These are phyloP conservation scores for Parapristionchus giblindavisi DNA, from an alignment of 2,888 invertebrate species.

Conservation along the genomic window DNA sequence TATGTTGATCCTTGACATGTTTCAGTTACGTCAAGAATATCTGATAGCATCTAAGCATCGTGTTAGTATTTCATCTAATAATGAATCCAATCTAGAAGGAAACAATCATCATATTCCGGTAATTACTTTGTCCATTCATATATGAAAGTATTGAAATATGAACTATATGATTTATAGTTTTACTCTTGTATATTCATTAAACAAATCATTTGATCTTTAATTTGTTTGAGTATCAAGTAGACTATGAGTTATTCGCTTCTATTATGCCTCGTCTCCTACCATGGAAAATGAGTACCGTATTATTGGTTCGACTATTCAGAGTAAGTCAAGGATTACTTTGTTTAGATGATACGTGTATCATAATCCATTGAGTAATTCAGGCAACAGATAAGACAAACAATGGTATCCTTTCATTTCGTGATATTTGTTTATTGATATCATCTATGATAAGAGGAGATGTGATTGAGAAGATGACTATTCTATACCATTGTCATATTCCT, in stretches of 20 bases:
- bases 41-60: conserved; percentile 19
- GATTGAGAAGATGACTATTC: conserved; percentile 52
- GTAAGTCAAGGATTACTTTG: conserved; percentile 74
- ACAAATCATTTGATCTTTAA: no score
- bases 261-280: conserved; percentile 87
- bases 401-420: conserved; percentile 87
- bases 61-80: conserved; percentile 10
- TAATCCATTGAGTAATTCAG: conserved; percentile 69
- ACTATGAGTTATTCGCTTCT: conserved; percentile 87
- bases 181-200: neutral
- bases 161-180: neutral
- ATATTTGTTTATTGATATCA: conserved; percentile 83
- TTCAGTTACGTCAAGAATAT: conserved; percentile 22
- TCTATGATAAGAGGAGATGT: conserved; percentile 74
- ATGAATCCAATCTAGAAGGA: conserved; percentile 21
- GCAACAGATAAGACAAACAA: conserved; percentile 87
- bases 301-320: conserved; percentile 88
- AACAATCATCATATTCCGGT: no score
- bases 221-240: conserved; percentile 74
- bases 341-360: neutral
- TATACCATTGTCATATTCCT: conserved; percentile 44
- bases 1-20: neutral
- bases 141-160: no score
- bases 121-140: no score
- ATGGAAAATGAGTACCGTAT: conserved; percentile 84